Base-by-base conservation (phyloP, 1,140 invertebrate species). In the Tetranychus urticae region DNA sequence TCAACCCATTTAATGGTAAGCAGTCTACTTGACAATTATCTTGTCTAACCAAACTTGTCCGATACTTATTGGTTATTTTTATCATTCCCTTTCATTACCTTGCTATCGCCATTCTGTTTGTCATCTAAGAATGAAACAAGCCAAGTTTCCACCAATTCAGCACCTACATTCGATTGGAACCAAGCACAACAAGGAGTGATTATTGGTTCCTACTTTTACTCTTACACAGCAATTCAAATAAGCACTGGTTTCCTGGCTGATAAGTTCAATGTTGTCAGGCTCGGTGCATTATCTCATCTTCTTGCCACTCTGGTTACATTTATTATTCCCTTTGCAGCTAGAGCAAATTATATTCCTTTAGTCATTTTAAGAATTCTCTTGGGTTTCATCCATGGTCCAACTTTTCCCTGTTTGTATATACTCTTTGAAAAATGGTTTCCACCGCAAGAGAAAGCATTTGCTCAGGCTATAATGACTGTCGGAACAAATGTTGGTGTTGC, bases 151-250 rank as follows among this genome's bases (percentile, higher is more conserved):
- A 23, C 23, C 5, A 42, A 42, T 42, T 42, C 39, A 42, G 39
- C 39, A 42, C 39, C 39, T 6, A 42, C 39, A 6, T 42, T 42
- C 10, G 39, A 42, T 42, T 42, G 39, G 39, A 42, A 42, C 10
- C 39, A 42, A 10, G 39, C 39, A 6, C 39, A 42, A 42, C 68
- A 67, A 59, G 63, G 63, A 8, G 33, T 86, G 61, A 83, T 89
- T 63, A 73, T 89, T 50, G 82, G 82, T 37, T 80, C 84, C 13
- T 90, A 89, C 69, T 89, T 88, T 70, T 86, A 83, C 80, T 86
- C 87, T 3, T 89, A 88, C 68, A 77, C 88, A 56, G 72, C 85
- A 0, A 84, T 83, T 0, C 82, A 91, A 72, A 75, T 90, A 55
- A 85, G 88, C 0, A 84, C 84, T 48, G 86, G 82, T 1, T 76